Percentiles rank a stretch among this genome's conserved stretches.
Conservation (phyloP, 2,113 vertebrate species). For the Mustelus asterias region DNA sequence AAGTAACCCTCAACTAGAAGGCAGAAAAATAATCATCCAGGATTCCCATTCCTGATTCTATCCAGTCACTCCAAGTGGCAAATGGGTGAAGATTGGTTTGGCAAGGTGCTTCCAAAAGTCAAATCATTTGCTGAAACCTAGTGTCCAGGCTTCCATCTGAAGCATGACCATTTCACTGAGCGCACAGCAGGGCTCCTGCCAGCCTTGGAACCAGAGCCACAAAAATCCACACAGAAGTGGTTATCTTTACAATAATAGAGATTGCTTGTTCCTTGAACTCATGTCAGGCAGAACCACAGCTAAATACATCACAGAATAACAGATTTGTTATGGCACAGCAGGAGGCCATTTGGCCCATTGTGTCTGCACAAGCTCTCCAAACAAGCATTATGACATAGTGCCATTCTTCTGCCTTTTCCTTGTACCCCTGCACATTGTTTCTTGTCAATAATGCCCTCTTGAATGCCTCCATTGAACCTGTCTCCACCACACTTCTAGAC, state of each 20-base stretch:
- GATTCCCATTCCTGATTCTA: background rate
- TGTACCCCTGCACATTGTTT: too few species aligned
- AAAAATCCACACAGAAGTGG: background rate
- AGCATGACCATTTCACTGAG: background rate
- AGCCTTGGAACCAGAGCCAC: background rate
- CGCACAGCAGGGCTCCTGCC: background rate
- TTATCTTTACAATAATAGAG: background rate
- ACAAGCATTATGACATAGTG: too few species aligned
- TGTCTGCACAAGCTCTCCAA: too few species aligned
- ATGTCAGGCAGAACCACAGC: background rate
- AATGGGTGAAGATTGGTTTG: background rate
- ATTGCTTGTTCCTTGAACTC: background rate
- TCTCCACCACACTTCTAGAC: too few species aligned
- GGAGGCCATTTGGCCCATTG: too few species aligned
- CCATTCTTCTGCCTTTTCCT: too few species aligned
- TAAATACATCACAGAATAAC: background rate
- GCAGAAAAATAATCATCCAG: background rate
- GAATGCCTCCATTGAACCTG: too few species aligned
- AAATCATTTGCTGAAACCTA: background rate
- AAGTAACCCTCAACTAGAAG: background rate
- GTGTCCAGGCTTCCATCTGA: background rate
- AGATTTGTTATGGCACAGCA: too few species aligned
- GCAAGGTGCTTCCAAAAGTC: background rate
- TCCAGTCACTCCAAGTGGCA: background rate
- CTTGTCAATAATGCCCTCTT: too few species aligned